Evolutionary conservation across 2,888 invertebrate species (phyloP), one percentile per base, ranked within the genome.

Genomic region (Lasioglossum morio): DNA sequence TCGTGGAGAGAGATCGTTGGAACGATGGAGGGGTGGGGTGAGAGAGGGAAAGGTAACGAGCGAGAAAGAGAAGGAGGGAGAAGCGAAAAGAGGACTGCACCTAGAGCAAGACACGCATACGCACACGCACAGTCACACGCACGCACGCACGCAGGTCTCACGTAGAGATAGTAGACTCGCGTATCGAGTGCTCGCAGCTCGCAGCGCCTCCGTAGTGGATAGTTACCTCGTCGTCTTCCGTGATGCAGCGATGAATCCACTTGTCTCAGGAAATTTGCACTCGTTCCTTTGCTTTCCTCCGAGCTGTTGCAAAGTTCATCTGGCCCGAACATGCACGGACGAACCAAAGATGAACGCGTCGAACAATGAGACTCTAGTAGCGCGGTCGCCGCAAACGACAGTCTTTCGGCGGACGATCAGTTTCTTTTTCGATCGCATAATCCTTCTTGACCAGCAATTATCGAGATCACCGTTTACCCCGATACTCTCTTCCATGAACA

Each of bases 151-250:
- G n/a, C n/a, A n/a, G n/a, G n/a, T 19, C 53, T 23, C 53, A 3
- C 66, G 75, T 79, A 82, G 82, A 77, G 82, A 79, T 14, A 27
- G 60, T 27, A 60, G 27, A n/a, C n/a, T n/a, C n/a, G 73, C 76
- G 72, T 84, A 74, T 81, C 72, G 72, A 77, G 48, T 79, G n/a
- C n/a, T n/a, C n/a, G n/a, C n/a, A n/a, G 84, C 66, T 81, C 14
- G 89, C 86, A 88, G 88, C 89, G 89, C 88, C 89, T 79, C 86
- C 86, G 88, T 77, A 74, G 80, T 77, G 40, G 43, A 34, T 77
- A 76, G 81, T 79, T 74, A 53, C 53, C 66, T 46, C 57, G 37
- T 72, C 66, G 81, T 60, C 40, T 77, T 72, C 66, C 76, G 53
- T 37, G 79, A 79, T 72, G 75, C 72, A 46, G 37, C 66, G 30